Evolutionary conservation across 1,140 invertebrate species (phyloP).

Genomic region (Cataglyphis hispanica): DNA sequence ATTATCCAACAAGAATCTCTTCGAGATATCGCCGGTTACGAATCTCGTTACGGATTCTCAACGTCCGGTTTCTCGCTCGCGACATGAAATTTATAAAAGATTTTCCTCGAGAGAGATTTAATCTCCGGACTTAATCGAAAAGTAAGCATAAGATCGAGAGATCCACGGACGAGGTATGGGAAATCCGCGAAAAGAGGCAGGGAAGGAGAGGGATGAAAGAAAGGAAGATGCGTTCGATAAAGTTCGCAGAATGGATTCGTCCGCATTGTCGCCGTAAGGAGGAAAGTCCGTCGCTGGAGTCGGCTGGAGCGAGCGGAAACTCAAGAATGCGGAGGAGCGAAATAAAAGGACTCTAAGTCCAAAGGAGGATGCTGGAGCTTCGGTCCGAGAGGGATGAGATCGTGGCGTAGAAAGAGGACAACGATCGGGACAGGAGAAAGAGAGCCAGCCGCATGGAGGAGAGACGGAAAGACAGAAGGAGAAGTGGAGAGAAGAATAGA

Average conservation of each 20-base stretch:
- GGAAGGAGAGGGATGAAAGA: not conserved
- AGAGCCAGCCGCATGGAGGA: conserved; percentile 43
- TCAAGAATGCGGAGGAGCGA: conserved; percentile 77
- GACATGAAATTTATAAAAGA: conserved; percentile 64
- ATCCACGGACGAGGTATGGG: conserved; percentile 16
- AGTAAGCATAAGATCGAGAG: conserved; percentile 61
- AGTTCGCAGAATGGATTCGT: conserved; percentile 61
- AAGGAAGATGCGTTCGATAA: conserved; percentile 42
- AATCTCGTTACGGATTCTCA: conserved; percentile 54
- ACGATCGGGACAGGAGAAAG: conserved; percentile 38
- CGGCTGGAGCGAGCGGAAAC: conserved; percentile 72
- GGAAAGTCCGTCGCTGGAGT: conserved; percentile 68
- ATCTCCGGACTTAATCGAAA: conserved; percentile 58
- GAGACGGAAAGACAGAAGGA: conserved; percentile 25
- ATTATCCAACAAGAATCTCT: conserved; percentile 42
- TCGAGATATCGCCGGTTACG: conserved; percentile 13
- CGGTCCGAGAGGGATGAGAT: conserved; percentile 68
- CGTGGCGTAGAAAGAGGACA: conserved; percentile 39
- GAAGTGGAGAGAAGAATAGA: not conserved
- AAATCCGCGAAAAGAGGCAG: conserved; percentile 13
- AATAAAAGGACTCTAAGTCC: conserved; percentile 76
- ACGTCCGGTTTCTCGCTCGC: conserved; percentile 44
- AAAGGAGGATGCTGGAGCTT: conserved; percentile 72
- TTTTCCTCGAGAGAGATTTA: conserved; percentile 54
- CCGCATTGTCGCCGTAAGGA: conserved; percentile 60